Base-by-base conservation (phyloP, 1,140 invertebrate genomes). In the Drosophila nasuta region DNA sequence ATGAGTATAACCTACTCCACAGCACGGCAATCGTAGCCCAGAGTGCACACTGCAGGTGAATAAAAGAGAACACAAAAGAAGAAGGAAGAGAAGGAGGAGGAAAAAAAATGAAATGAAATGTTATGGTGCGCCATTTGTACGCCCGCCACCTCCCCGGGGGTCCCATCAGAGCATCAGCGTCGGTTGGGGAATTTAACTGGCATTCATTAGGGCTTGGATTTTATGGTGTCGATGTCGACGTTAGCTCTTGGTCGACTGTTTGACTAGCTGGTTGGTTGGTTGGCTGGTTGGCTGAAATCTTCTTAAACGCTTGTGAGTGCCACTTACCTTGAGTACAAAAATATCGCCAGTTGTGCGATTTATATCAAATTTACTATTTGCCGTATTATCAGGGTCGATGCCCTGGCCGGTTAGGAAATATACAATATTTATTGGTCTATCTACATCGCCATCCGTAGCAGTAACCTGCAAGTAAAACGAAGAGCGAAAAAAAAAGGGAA, bases 391-490 rank as follows among this genome's bases (percentile, higher is more conserved):
- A 59, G 94, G 93, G 80, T 95, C 94, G 68, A 95, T 95, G 60
- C 95, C 95, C 92, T 96, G 95, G 20, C 95, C 96, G 48, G 95
- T 96, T 56, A 96, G 93, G 87, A 94, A 95, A 93, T 96, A 96
- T 56, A 95, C 94, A 89, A 96, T 96, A 71, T 95, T 94, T 77
- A 94, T 95, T 75, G 94, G 93, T 66, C 95, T 93, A 91, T 95
- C 94, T 74, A 94, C 94, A 93, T 96, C 95, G 65, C 95, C 95
- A 85, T 96, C 95, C 64, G 94, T 95, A 67, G 95, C 91, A 49
- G 91, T 92, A 79, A 92, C 91, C 91, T 92, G 83, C 20, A 75
- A 77, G 4, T 33, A 60, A 94, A 65, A 93, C 43, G 95, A 94
- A 25, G 20, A 25, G 20, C 0, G 0, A 25, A 94, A 20, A 94